A percentile compares a stretch with the other conserved stretches of the same genome.
These are phyloP conservation scores for Ladona fulva DNA, from an alignment of 1,140 invertebrate species.

Conservation along the genomic window DNA sequence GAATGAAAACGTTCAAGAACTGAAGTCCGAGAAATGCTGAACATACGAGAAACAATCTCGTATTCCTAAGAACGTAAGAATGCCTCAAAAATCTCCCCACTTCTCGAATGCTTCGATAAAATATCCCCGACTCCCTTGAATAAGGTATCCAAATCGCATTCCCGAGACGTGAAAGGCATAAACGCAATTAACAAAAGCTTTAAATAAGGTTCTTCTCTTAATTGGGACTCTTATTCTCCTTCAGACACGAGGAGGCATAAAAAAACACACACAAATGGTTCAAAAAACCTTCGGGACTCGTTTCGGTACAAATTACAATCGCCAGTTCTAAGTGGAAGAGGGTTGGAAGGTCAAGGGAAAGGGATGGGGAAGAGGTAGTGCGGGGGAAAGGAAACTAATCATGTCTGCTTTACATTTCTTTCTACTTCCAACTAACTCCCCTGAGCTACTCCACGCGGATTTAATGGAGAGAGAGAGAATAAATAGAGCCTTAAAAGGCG, in stretches of 20 bases:
- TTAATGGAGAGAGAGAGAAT: background rate
- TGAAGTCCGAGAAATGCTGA: too few relatives aligned
- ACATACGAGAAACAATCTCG: too few relatives aligned
- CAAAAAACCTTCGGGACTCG: background rate
- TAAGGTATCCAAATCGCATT: too few relatives aligned
- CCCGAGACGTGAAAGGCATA: too few relatives aligned
- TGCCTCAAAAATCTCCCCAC: too few relatives aligned
- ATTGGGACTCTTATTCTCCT: background rate
- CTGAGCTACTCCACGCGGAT: background rate
- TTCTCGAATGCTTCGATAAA: too few relatives aligned
- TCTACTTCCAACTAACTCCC: background rate
- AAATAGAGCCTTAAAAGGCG: background rate
- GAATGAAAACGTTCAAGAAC: too few relatives aligned
- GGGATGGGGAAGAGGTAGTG: background rate
- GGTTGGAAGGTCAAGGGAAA: background rate
- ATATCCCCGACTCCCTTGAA: too few relatives aligned
- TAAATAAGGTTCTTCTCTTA: background rate
- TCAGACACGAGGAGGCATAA: background rate
- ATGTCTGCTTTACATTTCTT: constrained; percentile 1
- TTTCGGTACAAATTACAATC: background rate
- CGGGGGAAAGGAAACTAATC: background rate
- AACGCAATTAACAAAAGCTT: background rate
- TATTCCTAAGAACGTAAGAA: too few relatives aligned
- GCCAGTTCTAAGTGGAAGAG: background rate
- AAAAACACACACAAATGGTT: background rate